Evolutionary conservation across 2,797 vertebrate species (phyloP).

Genomic region (Accipiter minullus): DNA sequence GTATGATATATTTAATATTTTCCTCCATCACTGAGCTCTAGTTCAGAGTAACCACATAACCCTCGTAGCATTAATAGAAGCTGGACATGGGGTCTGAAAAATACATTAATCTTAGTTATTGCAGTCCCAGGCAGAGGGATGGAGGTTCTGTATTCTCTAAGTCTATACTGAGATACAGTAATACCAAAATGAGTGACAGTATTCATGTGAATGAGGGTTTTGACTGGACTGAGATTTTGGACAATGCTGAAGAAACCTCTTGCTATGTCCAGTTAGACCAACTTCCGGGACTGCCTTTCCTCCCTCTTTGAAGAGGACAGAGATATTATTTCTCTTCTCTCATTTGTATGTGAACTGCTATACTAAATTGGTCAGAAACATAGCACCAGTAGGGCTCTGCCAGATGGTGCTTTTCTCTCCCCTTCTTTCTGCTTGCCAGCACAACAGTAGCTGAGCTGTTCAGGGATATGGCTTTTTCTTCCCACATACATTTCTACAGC

Average conservation of each 20-base stretch:
- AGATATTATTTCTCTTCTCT: background rate
- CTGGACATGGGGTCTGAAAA: background rate
- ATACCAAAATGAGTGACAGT: background rate
- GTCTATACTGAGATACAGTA: background rate
- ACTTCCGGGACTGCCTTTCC: background rate
- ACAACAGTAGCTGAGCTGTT: background rate
- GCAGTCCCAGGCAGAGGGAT: background rate
- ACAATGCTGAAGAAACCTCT: background rate
- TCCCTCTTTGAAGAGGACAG: background rate
- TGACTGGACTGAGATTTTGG: background rate
- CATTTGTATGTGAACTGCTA: background rate
- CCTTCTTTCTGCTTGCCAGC: background rate
- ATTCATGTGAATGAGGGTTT: background rate
- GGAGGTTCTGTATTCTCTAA: background rate
- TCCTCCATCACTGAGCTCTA: background rate
- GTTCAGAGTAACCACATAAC: background rate
- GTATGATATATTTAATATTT: background rate
- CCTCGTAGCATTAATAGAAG: background rate
- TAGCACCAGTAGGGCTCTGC: background rate
- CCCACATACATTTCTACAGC: background rate
- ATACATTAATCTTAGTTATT: background rate
- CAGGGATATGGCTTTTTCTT: background rate
- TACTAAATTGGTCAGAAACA: background rate
- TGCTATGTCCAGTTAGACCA: background rate
- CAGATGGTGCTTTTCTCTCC: constrained; percentile 27